Evolutionary conservation across 1,140 invertebrate species (phyloP), one percentile per base, ranked within the genome.

Genomic region (Telenomus remus): DNA sequence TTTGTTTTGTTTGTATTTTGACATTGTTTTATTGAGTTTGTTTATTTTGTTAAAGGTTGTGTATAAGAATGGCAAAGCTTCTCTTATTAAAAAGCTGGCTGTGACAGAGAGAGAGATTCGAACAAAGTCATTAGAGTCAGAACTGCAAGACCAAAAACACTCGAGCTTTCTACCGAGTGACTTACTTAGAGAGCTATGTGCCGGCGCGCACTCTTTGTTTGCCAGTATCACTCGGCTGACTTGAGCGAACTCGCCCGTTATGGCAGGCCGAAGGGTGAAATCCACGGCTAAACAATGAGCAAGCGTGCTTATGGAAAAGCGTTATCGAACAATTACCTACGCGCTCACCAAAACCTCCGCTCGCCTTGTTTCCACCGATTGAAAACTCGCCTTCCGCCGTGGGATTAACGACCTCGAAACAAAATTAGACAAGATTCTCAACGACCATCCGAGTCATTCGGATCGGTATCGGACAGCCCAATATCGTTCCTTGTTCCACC

Each of bases 261-360:
- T 63, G 68, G 68, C n/a, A 10, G 15, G 37, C 19, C 19, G 50
- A 42, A 48, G 65, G 65, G 49, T 69, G 42, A 69, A 59, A 69
- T 5, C 16, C 34, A 11, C 10, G n/a, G 11, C 16, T 12, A 55
- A 54, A 69, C 44, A 69, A 69, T 54, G 55, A 69, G 34, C 33
- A 11, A 42, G 27, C 34, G 39, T 16, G 11, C 10, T 53, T 37
- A 46, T 68, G 54, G 47, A 42, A 39, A n/a, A 11, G 11, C 47
- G 34, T 68, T 68, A 60, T 68, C 48, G 49, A 60, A 68, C 65
- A 49, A 60, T 53, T 54, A 59, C 27, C 57, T 57, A 50, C 44
- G 13, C 13, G 55, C 55, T 27, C 1, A 6, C 19, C 19, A 27
- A 27, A 27, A 27, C 19, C 19, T 27, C 19, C 19, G 19, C 6